These are phyloP conservation scores for Torymus aiolomorphi DNA, from an alignment of 2,888 invertebrate species.

Conservation along the genomic window DNA sequence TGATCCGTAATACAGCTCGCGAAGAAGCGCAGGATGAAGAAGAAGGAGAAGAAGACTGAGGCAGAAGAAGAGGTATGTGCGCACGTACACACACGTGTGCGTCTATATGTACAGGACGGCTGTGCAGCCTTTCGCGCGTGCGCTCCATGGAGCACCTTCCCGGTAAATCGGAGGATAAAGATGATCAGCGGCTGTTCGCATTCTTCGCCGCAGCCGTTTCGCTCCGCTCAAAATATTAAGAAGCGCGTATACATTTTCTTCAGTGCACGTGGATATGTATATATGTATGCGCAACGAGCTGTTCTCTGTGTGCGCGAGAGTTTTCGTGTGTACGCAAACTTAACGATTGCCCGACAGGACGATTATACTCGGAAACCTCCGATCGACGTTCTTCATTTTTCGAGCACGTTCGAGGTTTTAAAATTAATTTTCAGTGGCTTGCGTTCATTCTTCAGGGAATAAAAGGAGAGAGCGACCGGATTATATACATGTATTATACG, in stretches of 20 bases:
- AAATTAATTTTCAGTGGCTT: constrained; percentile 29
- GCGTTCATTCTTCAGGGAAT: no score
- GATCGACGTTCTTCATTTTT: not conserved
- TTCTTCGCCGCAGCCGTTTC: constrained; percentile 51
- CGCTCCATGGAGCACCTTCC: constrained; percentile 31
- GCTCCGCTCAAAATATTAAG: constrained; percentile 53
- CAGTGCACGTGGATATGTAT: not conserved
- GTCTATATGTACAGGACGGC: not conserved
- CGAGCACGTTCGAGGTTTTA: not conserved
- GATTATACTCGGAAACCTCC: constrained; percentile 29
- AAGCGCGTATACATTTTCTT: constrained; percentile 41
- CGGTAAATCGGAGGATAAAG: constrained; percentile 50
- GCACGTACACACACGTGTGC: not conserved
- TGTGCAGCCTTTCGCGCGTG: not conserved
- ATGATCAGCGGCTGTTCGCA: constrained; percentile 52
- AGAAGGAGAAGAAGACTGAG: not conserved
- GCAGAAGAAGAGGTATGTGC: constrained; percentile 4
- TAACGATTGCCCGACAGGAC: constrained; percentile 18
- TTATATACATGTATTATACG: not conserved
- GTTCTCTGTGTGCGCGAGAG: not conserved
- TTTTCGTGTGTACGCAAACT: not conserved
- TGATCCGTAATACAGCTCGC: constrained; percentile 51
- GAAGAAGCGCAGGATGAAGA: constrained; percentile 6
- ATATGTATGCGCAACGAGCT: not conserved
- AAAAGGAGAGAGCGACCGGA: not conserved